Conservation (phyloP, 2,888 invertebrate genomes). For the Teinopalpus imperialis region DNA sequence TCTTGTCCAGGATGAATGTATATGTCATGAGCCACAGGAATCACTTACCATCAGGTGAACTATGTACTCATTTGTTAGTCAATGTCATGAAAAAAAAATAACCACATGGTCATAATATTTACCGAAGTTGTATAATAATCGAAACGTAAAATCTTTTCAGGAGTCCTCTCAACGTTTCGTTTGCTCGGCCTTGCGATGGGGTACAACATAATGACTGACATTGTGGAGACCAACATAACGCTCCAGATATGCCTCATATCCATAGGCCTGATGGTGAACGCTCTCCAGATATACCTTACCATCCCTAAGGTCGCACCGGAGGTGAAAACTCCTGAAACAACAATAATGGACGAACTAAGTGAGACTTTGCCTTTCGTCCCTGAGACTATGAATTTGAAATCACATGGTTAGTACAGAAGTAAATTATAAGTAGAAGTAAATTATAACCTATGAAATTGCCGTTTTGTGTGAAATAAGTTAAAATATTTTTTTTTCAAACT, state of each 20-base stretch:
- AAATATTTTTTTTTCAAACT: too few species aligned
- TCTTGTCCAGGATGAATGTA: too few species aligned
- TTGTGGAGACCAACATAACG: constrained; percentile 18
- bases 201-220: constrained; percentile 15
- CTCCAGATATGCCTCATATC: constrained; percentile 17
- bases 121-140: too few species aligned
- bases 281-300: constrained; percentile 23
- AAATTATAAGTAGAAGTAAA: too few species aligned
- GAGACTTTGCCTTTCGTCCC: constrained; percentile 21
- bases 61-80: too few species aligned
- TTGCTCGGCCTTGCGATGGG: constrained; percentile 13
- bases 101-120: too few species aligned
- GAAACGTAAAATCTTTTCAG: too few species aligned
- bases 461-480: too few species aligned
- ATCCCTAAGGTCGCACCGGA: constrained; percentile 24
- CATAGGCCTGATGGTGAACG: constrained; percentile 19
- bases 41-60: too few species aligned
- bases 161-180: constrained; percentile 17
- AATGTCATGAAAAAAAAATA: too few species aligned
- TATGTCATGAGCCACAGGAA: too few species aligned
- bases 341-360: constrained; percentile 24
- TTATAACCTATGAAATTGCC: too few species aligned
- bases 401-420: constrained; percentile 10
- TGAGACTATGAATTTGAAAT: neutral
- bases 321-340: constrained; percentile 21